Percentiles rank a stretch among this genome's conserved stretches.
Conservation (phyloP, 2,888 invertebrate genomes). For the Pachydiplax longipennis region DNA sequence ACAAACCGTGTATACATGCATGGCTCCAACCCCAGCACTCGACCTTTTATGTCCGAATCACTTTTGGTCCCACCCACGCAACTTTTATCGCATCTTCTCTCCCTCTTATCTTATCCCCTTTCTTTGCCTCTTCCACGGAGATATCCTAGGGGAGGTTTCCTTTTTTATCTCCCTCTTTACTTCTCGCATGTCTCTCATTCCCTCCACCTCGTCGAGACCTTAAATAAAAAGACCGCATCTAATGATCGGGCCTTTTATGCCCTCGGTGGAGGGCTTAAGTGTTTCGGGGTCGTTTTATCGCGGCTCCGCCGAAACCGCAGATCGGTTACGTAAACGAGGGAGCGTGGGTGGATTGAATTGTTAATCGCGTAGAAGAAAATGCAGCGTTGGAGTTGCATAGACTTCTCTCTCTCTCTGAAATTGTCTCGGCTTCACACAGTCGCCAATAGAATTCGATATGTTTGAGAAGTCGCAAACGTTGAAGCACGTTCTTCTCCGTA, state of each 20-base stretch:
- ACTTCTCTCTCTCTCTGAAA: too few relatives aligned
- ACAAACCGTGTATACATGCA: not conserved
- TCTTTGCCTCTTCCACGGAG: not conserved
- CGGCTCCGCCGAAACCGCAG: too few relatives aligned
- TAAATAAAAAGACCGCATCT: not conserved
- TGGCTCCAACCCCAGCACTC: not conserved
- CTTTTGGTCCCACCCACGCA: not conserved
- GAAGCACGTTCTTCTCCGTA: too few relatives aligned
- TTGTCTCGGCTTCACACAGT: too few relatives aligned
- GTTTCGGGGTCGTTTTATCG: too few relatives aligned
- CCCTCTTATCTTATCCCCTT: not conserved
- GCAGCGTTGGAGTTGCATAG: too few relatives aligned
- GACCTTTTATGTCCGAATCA: not conserved
- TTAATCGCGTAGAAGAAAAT: too few relatives aligned
- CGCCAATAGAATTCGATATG: too few relatives aligned
- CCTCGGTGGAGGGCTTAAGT: too few relatives aligned
- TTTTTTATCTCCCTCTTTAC: not conserved
- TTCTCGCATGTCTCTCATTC: not conserved
- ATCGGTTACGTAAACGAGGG: too few relatives aligned
- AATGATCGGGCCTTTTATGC: not conserved
- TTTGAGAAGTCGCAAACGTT: too few relatives aligned
- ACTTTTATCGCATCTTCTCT: not conserved
- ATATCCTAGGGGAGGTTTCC: not conserved
- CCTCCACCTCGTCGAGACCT: not conserved
- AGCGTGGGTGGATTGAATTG: too few relatives aligned